A percentile compares a stretch with the other conserved stretches of the same genome.
phyloP scores from a whole-genome alignment of 1,140 invertebrate species.

The Drosophila sulfurigaster region DNA sequence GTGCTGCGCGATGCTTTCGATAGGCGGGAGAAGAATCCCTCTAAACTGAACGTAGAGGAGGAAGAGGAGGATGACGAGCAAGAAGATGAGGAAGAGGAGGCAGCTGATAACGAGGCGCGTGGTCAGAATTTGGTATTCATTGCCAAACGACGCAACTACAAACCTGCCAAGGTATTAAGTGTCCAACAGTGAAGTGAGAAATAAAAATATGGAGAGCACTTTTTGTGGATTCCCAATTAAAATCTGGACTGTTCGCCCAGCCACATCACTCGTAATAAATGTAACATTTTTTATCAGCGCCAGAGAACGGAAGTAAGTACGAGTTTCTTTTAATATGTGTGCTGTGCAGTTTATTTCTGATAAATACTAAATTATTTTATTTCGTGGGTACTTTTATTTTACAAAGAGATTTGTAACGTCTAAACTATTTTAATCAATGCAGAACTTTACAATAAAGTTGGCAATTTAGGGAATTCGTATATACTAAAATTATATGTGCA shows the following conservation, averaged over 20 bases:
- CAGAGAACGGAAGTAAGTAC: background rate
- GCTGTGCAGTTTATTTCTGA: background rate
- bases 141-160: conserved; percentile 49
- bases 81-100: conserved; percentile 23
- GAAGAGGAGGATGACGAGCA: conserved; percentile 43
- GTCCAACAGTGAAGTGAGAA: no score
- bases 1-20: conserved; percentile 40
- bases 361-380: background rate
- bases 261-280: background rate
- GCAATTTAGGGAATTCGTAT: no score
- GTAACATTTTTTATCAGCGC: background rate
- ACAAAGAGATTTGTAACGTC: background rate
- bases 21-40: conserved; percentile 19
- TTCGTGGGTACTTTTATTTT: background rate
- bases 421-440: no score
- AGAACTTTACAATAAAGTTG: no score
- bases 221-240: no score
- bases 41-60: background rate
- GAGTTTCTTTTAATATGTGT: background rate
- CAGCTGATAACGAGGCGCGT: conserved; percentile 42
- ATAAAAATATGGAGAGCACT: no score
- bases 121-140: conserved; percentile 71
- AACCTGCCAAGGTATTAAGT: background rate
- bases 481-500: no score
- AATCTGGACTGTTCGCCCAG: no score